phyloP scores from a whole-genome alignment of 1,140 invertebrate genomes.

The Eubasilissa regina region DNA sequence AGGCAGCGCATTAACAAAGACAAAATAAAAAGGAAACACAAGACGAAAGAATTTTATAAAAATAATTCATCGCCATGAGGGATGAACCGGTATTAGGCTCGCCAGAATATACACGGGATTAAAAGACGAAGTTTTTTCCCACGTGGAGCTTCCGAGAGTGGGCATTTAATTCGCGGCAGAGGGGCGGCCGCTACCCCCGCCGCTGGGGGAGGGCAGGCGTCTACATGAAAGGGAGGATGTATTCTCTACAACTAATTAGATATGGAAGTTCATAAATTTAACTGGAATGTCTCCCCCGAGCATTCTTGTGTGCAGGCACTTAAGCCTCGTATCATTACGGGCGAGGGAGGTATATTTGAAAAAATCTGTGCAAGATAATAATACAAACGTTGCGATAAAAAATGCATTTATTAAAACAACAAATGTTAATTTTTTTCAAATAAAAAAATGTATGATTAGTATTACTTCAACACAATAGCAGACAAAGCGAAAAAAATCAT shows the following conservation, averaged over 20 bases:
- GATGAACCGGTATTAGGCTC: slow-evolving; percentile 37
- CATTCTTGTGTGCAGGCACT: slow-evolving; percentile 17
- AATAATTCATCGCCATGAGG: slow-evolving; percentile 54
- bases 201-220: not conserved
- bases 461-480: too few species aligned
- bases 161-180: slow-evolving; percentile 11
- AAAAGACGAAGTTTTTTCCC: slow-evolving; percentile 46
- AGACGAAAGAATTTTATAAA: slow-evolving; percentile 43
- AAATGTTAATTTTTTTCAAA: too few species aligned
- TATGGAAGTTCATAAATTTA: slow-evolving; percentile 41
- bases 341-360: too few species aligned
- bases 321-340: slow-evolving; percentile 12
- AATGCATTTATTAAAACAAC: too few species aligned
- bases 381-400: too few species aligned
- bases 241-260: slow-evolving; percentile 31
- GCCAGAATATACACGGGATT: slow-evolving; percentile 52
- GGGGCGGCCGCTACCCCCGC: too few species aligned
- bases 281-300: slow-evolving; percentile 31
- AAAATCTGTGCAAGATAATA: too few species aligned
- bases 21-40: not conserved
- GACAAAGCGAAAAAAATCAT: too few species aligned
- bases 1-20: not conserved
- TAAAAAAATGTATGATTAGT: too few species aligned
- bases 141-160: slow-evolving; percentile 16
- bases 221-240: not conserved